Conservation (phyloP, 2,888 invertebrate genomes). For the Allacma fusca region DNA sequence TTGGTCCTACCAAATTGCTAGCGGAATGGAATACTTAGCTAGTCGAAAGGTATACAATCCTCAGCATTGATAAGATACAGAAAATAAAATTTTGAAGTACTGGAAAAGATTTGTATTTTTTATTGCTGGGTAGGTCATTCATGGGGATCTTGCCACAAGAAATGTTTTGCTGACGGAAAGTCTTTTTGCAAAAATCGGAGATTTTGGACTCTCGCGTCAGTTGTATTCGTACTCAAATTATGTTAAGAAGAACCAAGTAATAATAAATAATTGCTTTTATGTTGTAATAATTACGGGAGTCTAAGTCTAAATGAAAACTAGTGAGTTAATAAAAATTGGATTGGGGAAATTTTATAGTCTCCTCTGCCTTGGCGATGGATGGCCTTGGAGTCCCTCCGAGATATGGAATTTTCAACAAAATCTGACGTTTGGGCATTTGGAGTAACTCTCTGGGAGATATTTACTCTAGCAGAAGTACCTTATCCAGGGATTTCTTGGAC, state of each 20-base stretch:
- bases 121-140: too few relatives aligned
- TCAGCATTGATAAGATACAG: too few relatives aligned
- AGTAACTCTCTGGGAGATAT: slow-evolving; percentile 25
- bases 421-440: slow-evolving; percentile 34
- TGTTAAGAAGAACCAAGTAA: slow-evolving; percentile 6
- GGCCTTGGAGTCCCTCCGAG: too few relatives aligned
- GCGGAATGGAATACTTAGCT: background rate
- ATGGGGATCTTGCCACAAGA: slow-evolving; percentile 1
- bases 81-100: too few relatives aligned
- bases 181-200: background rate
- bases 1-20: background rate
- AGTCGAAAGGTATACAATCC: background rate
- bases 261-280: too few relatives aligned
- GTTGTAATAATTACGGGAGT: too few relatives aligned
- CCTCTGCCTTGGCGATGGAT: slow-evolving; percentile 36
- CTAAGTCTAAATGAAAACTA: too few relatives aligned
- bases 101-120: too few relatives aligned
- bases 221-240: background rate
- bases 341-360: background rate
- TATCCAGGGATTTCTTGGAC: background rate
- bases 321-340: too few relatives aligned
- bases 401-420: slow-evolving; percentile 18
- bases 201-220: background rate
- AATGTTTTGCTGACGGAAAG: background rate
- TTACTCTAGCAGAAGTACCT: slow-evolving; percentile 8